Evolutionary conservation across 1,140 invertebrate genomes (phyloP).

Genomic region (Carposina sasakii): DNA sequence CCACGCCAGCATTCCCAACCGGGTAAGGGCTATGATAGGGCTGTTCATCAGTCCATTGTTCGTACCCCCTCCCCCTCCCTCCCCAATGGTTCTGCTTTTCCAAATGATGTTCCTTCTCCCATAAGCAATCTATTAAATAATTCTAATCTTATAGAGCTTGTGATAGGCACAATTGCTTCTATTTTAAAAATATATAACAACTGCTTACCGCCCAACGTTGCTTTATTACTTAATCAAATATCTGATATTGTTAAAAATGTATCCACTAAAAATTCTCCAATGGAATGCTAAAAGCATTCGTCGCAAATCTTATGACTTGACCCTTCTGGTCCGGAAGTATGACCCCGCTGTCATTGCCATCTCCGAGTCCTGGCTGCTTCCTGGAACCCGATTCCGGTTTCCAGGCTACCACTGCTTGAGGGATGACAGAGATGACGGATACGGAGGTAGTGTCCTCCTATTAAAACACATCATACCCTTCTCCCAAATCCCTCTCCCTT

Average conservation of each 20-base stretch:
- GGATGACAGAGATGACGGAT: conserved; percentile 5
- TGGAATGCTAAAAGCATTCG: conserved; percentile 14
- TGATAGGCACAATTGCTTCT: neutral
- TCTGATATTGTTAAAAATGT: conserved; percentile 1
- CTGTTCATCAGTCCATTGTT: neutral
- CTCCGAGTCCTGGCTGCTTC: neutral
- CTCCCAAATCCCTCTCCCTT: neutral
- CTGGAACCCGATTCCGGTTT: neutral
- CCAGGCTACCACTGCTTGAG: neutral
- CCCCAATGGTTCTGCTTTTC: conserved; percentile 2
- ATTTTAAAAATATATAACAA: neutral
- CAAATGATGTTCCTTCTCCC: neutral
- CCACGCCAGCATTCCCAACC: neutral
- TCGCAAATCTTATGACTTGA: conserved; percentile 6
- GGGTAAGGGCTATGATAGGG: conserved; percentile 1
- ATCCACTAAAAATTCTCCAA: conserved; percentile 8
- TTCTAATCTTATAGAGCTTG: neutral
- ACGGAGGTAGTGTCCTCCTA: neutral
- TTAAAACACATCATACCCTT: neutral
- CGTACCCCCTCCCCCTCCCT: neutral
- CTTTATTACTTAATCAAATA: conserved; percentile 3
- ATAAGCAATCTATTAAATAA: too few relatives aligned
- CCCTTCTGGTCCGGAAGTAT: neutral
- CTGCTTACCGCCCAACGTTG: conserved; percentile 18
- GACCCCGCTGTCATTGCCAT: neutral